A percentile compares a stretch with the other conserved stretches of the same genome.
These are phyloP conservation scores for Doris montereyensis DNA, from an alignment of 2,888 invertebrate species.

Conservation along the genomic window DNA sequence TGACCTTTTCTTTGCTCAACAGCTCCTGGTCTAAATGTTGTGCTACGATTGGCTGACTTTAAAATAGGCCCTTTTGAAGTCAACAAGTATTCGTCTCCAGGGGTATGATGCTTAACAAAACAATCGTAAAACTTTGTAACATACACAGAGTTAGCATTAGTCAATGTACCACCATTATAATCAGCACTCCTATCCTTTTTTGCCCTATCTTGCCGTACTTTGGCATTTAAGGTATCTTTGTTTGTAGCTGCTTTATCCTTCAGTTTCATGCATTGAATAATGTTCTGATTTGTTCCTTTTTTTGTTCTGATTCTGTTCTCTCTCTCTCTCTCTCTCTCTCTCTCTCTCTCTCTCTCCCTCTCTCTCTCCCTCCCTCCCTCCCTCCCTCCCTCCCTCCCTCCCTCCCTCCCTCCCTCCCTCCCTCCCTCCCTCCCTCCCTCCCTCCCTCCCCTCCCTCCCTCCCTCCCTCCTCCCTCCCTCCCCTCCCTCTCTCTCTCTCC, in stretches of 20 bases:
- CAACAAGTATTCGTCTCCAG: constrained; percentile 72
- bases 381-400: not conserved
- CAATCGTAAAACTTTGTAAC: no score
- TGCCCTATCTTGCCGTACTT: no score
- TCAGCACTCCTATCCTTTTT: no score
- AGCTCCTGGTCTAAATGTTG: constrained; percentile 74
- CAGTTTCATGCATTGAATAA: no score
- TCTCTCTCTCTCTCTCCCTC: not conserved
- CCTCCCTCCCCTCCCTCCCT: not conserved
- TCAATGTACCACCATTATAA: no score
- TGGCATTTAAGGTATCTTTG: no score
- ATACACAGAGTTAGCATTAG: no score
- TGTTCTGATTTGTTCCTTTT: no score
- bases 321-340: not conserved
- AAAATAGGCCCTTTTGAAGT: constrained; percentile 68
- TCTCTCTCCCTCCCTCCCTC: not conserved
- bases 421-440: not conserved
- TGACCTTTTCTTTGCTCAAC: no score
- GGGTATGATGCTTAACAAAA: no score
- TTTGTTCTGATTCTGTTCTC: not conserved
- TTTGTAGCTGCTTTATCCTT: no score
- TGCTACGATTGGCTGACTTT: constrained; percentile 68
- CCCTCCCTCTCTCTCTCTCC: not conserved
- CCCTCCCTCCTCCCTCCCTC: not conserved
- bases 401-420: not conserved